Percentiles rank a stretch among this genome's conserved stretches.
These are phyloP conservation scores for Dryocosmus kuriphilus DNA, from an alignment of 2,888 invertebrate species.

Conservation along the genomic window DNA sequence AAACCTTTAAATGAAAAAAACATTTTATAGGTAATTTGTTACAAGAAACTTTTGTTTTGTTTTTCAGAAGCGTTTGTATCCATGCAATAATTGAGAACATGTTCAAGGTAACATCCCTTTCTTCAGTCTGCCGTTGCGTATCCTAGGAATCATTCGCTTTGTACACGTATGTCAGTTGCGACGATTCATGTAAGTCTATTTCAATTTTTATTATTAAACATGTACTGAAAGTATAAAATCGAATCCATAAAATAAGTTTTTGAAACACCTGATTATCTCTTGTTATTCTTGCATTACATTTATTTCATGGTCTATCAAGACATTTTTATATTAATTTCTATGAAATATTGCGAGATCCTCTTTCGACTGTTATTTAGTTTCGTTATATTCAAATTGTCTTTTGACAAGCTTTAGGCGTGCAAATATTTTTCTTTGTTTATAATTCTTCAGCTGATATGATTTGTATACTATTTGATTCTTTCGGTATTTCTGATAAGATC, in stretches of 20 bases:
- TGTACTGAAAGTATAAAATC: no score
- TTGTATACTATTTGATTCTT: neutral
- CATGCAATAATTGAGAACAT: neutral
- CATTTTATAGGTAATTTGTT: no score
- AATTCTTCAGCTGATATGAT: neutral
- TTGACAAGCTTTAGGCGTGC: neutral
- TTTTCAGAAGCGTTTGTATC: neutral
- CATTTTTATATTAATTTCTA: neutral
- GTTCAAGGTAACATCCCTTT: no score
- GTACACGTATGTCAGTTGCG: no score
- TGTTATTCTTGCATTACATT: neutral
- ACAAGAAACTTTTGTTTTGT: neutral
- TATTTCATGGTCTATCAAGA: neutral
- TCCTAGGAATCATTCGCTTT: no score
- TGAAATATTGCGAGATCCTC: no score
- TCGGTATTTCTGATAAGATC: conserved; percentile 20
- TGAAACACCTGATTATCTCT: neutral
- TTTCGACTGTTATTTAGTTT: neutral
- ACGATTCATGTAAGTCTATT: no score
- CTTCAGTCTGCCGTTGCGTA: no score
- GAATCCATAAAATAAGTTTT: no score
- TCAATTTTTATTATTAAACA: no score
- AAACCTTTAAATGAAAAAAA: no score
- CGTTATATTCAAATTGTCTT: neutral
- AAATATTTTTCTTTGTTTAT: neutral